Base-by-base conservation (phyloP, 2,797 vertebrate genomes). In the Amniataba percoides region DNA sequence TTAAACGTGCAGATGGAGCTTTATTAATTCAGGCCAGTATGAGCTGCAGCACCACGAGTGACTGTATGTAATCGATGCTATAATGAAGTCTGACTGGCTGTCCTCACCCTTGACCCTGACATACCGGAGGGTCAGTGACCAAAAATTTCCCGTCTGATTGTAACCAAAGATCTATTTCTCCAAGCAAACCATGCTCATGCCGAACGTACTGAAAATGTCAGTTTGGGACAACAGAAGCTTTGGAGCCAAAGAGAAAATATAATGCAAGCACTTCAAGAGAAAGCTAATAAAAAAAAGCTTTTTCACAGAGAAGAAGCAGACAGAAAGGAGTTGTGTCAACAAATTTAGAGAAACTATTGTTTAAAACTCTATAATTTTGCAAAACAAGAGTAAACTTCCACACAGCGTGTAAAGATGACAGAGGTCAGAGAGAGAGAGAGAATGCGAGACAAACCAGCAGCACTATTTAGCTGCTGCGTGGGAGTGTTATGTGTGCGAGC, bases 391-490 rank as follows among this genome's bases (percentile, higher is more conserved):
- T 53, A 81, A 87, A 83, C 42, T 73, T 73, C 34, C 45, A 51
- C 57, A 21, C 49, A 7, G 62, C 27, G 48, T 18, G 59, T 21
- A 59, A 66, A 78, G 79, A 87, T 59, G 72, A 68, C 73, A 61
- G 69, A 82, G 91, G 89, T 93, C 88, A 89, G 19, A 1, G 55
- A 77, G 69, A 1, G 55, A 77, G 69, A 52, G 49, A 80, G 79
- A 68, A 61, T 57, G 65, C 21, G 62, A 90, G 81, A 83, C 78
- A 77, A 85, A 88, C 39, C 65, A 61, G 78, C 84, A 68, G 83
- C 69, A 43, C 82, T 79, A 82, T 87, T 86, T 84, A 63, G 82
- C 80, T 34, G 71, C 36, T 88, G 93, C 70, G 92, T 93, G 78
- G 92, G 93, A 87, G 92, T 81, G 69, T 71, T 86, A 13, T 76